A percentile compares a stretch with the other conserved stretches of the same genome.
Evolutionary conservation across 2,888 invertebrate genomes (phyloP).

Genomic region (Drosophila multiciliata): DNA sequence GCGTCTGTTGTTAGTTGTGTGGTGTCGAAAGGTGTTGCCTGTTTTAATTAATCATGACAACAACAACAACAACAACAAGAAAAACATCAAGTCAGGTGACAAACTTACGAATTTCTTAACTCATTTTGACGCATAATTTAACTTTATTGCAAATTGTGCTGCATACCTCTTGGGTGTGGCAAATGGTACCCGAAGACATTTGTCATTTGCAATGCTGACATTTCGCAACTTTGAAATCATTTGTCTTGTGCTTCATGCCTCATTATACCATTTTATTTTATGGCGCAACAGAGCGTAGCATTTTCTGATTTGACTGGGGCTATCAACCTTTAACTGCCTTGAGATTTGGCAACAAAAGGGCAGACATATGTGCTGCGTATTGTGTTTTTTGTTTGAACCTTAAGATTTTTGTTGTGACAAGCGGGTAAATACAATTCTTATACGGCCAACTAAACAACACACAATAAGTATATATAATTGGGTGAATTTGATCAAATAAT

Average conservation of each 20-base stretch:
- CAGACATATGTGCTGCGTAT: not conserved
- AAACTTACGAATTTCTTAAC: conserved; percentile 44
- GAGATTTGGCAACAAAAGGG: not conserved
- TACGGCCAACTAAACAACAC: not conserved
- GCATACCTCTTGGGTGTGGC: conserved; percentile 46
- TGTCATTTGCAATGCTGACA: conserved; percentile 40
- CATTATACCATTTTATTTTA: conserved; percentile 23
- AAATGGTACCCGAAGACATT: not conserved
- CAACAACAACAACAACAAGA: conserved; percentile 15
- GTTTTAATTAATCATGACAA: conserved; percentile 66
- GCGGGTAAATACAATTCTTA: not conserved
- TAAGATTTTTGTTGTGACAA: not conserved
- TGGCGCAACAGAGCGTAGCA: conserved; percentile 25
- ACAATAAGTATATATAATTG: not conserved
- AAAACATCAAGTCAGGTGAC: conserved; percentile 28
- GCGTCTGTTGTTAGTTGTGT: not conserved
- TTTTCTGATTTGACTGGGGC: conserved; percentile 16
- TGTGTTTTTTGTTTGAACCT: not conserved
- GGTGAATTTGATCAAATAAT: not conserved
- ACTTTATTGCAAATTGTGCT: conserved; percentile 64
- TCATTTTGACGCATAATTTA: conserved; percentile 72
- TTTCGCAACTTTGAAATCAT: conserved; percentile 35
- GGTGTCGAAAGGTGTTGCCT: conserved; percentile 39
- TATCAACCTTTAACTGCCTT: conserved; percentile 4
- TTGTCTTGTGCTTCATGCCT: conserved; percentile 34